These are phyloP conservation scores for Eleutherodactylus coqui DNA, from an alignment of 2,797 vertebrate genomes.

Conservation along the genomic window DNA sequence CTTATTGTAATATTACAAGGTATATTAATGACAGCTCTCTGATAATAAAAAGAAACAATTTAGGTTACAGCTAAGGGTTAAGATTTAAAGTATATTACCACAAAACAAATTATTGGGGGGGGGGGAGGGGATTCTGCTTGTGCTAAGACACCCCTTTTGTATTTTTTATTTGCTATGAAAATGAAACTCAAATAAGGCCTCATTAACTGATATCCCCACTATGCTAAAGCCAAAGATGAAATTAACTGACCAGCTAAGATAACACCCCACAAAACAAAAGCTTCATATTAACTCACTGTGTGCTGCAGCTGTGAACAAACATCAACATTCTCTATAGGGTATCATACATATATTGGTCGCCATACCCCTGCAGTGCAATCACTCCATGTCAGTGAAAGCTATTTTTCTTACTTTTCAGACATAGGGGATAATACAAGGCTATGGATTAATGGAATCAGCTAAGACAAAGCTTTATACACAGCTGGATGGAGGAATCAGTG, in stretches of 20 bases:
- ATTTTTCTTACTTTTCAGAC: neutral
- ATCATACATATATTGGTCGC: neutral
- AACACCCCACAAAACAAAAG: neutral
- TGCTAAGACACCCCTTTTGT: neutral
- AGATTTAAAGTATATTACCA: neutral
- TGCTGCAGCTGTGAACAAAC: neutral
- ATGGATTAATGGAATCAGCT: constrained; percentile 7
- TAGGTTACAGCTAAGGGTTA: neutral
- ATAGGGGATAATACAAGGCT: neutral
- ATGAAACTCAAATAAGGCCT: neutral
- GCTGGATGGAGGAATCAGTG: constrained; percentile 9
- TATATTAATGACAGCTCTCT: neutral
- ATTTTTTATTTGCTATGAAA: neutral
- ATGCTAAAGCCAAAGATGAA: neutral
- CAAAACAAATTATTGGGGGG: neutral
- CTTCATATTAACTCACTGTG: neutral
- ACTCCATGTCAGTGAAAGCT: neutral
- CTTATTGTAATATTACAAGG: neutral
- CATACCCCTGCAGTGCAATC: neutral
- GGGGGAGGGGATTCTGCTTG: neutral
- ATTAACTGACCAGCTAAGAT: neutral
- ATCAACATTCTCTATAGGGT: neutral
- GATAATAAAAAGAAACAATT: neutral
- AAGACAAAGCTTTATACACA: constrained; percentile 26
- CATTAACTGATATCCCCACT: neutral